phyloP scores from a whole-genome alignment of 2,888 invertebrate species.

The Nymphalis urticae region DNA sequence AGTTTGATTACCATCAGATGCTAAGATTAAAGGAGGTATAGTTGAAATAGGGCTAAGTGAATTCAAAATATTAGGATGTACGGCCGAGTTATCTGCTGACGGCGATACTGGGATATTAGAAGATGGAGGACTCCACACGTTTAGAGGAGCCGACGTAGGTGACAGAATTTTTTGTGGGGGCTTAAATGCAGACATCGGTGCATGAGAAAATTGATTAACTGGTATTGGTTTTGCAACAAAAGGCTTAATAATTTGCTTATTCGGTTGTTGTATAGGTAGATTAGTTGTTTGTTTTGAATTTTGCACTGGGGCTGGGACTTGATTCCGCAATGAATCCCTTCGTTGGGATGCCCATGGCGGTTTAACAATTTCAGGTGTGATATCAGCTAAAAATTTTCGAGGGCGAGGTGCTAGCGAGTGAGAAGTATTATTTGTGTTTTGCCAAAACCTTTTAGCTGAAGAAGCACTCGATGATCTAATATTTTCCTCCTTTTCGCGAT shows the following conservation, averaged over 20 bases:
- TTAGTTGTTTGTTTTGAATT: slow-evolving; percentile 31
- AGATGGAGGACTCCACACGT: slow-evolving; percentile 74
- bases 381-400: slow-evolving; percentile 53
- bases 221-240: slow-evolving; percentile 82
- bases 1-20: slow-evolving; percentile 62
- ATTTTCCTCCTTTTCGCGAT: slow-evolving; percentile 62
- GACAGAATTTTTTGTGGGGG: slow-evolving; percentile 78
- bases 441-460: slow-evolving; percentile 84
- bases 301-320: slow-evolving; percentile 38
- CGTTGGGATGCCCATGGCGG: slow-evolving; percentile 73
- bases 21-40: slow-evolving; percentile 66
- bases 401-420: slow-evolving; percentile 49
- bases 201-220: slow-evolving; percentile 88
- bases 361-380: slow-evolving; percentile 59
- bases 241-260: slow-evolving; percentile 65
- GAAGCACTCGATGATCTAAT: slow-evolving; percentile 72
- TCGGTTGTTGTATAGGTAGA: slow-evolving; percentile 44
- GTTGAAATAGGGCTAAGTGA: slow-evolving; percentile 47
- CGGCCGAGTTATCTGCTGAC: slow-evolving; percentile 49
- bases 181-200: slow-evolving; percentile 88
- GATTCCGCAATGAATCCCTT: slow-evolving; percentile 53
- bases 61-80: slow-evolving; percentile 47
- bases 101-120: slow-evolving; percentile 56
- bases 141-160: slow-evolving; percentile 60
- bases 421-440: slow-evolving; percentile 80